phyloP scores from a whole-genome alignment of 2,113 vertebrate species.

The Cisticola juncidis region DNA sequence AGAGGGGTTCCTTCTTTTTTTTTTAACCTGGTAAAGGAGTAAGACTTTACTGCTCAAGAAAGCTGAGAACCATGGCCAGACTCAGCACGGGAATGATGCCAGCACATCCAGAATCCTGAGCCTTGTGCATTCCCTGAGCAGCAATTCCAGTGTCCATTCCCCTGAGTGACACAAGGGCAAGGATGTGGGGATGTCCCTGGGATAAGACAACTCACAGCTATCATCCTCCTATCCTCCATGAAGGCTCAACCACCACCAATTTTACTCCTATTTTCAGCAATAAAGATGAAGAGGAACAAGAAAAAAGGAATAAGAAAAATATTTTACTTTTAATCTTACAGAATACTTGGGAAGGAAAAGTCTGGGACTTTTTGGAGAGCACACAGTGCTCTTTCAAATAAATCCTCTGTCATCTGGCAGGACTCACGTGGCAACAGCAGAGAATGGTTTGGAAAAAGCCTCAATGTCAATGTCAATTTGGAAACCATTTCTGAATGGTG shows the following conservation, averaged over 20 bases:
- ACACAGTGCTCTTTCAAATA: background rate
- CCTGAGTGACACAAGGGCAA: background rate
- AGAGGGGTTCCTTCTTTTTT: background rate
- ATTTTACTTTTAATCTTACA: background rate
- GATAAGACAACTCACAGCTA: background rate
- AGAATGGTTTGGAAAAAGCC: background rate
- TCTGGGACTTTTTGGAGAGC: background rate
- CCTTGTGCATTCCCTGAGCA: background rate
- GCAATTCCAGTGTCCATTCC: background rate
- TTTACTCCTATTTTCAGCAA: background rate
- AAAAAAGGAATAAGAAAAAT: background rate
- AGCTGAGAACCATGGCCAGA: fast-evolving
- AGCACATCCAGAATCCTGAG: background rate
- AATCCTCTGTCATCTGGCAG: background rate
- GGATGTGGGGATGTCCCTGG: background rate
- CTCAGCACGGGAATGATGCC: background rate
- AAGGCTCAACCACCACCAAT: background rate
- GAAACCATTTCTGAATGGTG: conserved; percentile 8
- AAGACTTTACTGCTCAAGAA: background rate
- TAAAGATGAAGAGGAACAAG: background rate
- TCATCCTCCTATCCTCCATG: fast-evolving
- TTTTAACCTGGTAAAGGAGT: background rate
- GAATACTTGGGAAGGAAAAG: background rate
- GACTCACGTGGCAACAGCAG: background rate
- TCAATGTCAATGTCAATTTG: conserved; percentile 20